A percentile compares a stretch with the other conserved stretches of the same genome.
phyloP scores from a whole-genome alignment of 2,113 vertebrate species.

The Engraulis encrasicolus region DNA sequence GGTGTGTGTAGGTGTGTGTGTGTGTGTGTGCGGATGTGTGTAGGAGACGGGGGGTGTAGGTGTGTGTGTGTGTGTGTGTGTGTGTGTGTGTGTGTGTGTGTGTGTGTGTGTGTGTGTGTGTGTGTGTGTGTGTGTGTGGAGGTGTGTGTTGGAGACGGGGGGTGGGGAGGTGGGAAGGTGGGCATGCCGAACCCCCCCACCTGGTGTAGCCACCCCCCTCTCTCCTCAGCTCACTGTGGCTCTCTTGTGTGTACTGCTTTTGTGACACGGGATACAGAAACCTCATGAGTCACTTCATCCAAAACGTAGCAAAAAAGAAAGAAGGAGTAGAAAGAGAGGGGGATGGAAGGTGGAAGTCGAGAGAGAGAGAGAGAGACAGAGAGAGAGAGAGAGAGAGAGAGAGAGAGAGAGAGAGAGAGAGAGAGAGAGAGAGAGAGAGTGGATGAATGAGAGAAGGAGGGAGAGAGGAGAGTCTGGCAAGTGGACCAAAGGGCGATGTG shows the following conservation, averaged over 20 bases:
- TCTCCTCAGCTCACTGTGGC: conserved; percentile 65
- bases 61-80: too few relatives aligned
- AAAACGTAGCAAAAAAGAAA: conserved; percentile 30
- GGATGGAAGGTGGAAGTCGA: conserved; percentile 8
- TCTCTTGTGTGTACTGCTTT: conserved; percentile 76
- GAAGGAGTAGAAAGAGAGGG: conserved; percentile 14
- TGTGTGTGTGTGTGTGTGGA: conserved; percentile 45
- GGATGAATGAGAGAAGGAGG: too few relatives aligned
- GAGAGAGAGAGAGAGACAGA: background rate
- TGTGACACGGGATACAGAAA: conserved; percentile 77
- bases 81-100: too few relatives aligned
- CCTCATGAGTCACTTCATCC: conserved; percentile 62
- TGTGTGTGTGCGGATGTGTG: conserved; percentile 55
- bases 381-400: background rate
- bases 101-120: too few relatives aligned
- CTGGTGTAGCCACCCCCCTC: background rate
- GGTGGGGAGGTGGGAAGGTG: too few relatives aligned
- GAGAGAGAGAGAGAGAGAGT: background rate
- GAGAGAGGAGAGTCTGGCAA: conserved; percentile 28
- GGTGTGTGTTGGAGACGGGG: conserved; percentile 33
- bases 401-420: background rate
- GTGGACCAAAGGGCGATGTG: conserved; percentile 65
- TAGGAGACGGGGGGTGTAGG: too few relatives aligned
- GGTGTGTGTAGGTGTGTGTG: too few relatives aligned
- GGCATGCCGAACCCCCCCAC: too few relatives aligned